Conservation (phyloP, 2,113 vertebrate genomes). For the Malurus cyaneus region DNA sequence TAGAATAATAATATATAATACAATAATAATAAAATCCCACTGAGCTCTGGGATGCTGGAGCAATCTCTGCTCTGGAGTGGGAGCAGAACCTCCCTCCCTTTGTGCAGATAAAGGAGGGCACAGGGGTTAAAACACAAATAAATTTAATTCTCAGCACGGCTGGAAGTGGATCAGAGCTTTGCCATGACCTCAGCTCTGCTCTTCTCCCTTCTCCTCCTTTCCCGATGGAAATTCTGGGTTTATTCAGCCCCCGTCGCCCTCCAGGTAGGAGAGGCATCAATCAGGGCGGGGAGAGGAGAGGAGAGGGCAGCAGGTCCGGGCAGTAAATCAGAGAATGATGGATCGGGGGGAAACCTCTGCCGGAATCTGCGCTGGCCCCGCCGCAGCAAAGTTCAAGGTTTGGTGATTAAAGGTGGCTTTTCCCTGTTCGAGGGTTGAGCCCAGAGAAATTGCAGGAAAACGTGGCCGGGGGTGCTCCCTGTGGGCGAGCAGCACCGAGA, state of each 20-base stretch:
- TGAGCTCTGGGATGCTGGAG: not conserved
- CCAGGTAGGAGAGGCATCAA: not conserved
- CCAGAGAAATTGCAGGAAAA: not conserved
- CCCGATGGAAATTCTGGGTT: not conserved
- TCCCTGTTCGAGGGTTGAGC: not conserved
- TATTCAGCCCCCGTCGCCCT: not conserved
- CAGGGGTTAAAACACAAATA: rapidly evolving
- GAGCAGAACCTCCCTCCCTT: not conserved
- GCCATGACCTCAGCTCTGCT: not conserved
- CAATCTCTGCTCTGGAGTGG: rapidly evolving
- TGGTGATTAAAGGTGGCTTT: not conserved
- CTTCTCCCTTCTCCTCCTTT: not conserved
- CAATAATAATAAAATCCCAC: not conserved
- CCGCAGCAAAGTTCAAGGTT: not conserved
- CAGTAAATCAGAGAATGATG: not conserved
- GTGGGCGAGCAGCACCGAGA: rapidly evolving
- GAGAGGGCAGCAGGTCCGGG: not conserved
- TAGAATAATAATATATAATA: not conserved
- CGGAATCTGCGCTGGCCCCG: not conserved
- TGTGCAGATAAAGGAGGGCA: not conserved
- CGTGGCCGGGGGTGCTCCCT: not conserved
- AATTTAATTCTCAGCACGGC: not conserved
- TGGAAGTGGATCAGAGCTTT: not conserved
- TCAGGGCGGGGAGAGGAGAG: not conserved
- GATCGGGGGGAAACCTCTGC: not conserved